These are phyloP conservation scores for Drosophila albomicans DNA, from an alignment of 1,140 invertebrate genomes.

Conservation along the genomic window DNA sequence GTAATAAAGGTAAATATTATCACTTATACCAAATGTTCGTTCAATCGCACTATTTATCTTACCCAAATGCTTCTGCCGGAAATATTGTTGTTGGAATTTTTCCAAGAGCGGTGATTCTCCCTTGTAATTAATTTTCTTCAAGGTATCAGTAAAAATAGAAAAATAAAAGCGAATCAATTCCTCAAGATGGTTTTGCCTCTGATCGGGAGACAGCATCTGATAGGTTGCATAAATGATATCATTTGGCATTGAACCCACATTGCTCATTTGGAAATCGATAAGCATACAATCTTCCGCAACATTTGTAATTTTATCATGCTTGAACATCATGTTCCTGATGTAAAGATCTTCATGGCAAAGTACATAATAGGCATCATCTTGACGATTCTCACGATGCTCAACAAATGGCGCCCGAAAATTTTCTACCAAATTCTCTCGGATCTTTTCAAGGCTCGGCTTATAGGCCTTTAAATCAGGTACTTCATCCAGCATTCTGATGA, in stretches of 20 bases:
- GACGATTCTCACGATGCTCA: conserved; percentile 30
- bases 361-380: conserved; percentile 20
- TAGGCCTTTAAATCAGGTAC: conserved; percentile 13
- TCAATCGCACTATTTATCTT: not conserved
- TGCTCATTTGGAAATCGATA: conserved; percentile 39
- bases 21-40: not conserved
- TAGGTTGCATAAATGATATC: conserved; percentile 36
- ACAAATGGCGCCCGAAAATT: not conserved
- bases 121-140: conserved; percentile 15
- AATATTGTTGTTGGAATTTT: conserved; percentile 1
- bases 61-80: conserved; percentile 13
- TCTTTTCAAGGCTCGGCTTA: not conserved
- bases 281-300: conserved; percentile 21
- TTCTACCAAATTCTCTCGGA: not conserved
- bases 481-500: conserved; percentile 32
- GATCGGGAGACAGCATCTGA: conserved; percentile 19
- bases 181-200: not conserved
- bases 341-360: conserved; percentile 47
- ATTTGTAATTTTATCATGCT: conserved; percentile 12
- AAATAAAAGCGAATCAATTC: conserved; percentile 6
- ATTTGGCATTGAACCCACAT: conserved; percentile 29
- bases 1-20: not conserved
- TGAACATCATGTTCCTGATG: conserved; percentile 39
- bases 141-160: conserved; percentile 4
- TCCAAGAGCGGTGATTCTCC: not conserved